Evolutionary conservation across 1,140 invertebrate genomes (phyloP).

Genomic region (Ips typographus): DNA sequence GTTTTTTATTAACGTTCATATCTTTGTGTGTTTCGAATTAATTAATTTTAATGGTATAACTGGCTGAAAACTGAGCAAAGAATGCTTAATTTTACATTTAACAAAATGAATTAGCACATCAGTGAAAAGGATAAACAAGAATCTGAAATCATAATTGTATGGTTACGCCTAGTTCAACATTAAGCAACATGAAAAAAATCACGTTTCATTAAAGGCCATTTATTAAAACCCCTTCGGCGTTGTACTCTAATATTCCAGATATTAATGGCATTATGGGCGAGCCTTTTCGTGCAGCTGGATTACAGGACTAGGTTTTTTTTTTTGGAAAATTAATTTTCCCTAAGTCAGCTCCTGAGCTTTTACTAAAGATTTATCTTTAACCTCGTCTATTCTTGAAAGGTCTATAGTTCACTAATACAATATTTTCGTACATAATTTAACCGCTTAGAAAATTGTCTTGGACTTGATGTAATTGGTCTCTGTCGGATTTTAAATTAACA

Average conservation of each 20-base stretch:
- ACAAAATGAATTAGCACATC: no score
- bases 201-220: not conserved
- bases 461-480: not conserved
- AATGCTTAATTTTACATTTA: no score
- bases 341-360: conserved; percentile 4
- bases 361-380: conserved; percentile 5
- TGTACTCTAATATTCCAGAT: conserved; percentile 4
- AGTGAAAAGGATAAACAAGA: no score
- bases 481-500: no score
- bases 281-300: conserved; percentile 1
- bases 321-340: conserved; percentile 8
- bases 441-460: not conserved
- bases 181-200: not conserved
- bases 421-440: conserved; percentile 11
- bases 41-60: no score
- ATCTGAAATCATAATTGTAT: no score
- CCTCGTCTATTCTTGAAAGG: conserved; percentile 11
- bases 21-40: no score
- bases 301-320: conserved; percentile 1
- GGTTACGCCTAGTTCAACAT: no score
- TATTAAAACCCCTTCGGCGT: not conserved
- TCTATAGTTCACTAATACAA: conserved; percentile 10
- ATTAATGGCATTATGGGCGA: conserved; percentile 6
- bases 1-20: no score
- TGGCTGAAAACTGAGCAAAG: no score